Base-by-base conservation (phyloP, 1,140 invertebrate genomes). In the Aricia agestis region DNA sequence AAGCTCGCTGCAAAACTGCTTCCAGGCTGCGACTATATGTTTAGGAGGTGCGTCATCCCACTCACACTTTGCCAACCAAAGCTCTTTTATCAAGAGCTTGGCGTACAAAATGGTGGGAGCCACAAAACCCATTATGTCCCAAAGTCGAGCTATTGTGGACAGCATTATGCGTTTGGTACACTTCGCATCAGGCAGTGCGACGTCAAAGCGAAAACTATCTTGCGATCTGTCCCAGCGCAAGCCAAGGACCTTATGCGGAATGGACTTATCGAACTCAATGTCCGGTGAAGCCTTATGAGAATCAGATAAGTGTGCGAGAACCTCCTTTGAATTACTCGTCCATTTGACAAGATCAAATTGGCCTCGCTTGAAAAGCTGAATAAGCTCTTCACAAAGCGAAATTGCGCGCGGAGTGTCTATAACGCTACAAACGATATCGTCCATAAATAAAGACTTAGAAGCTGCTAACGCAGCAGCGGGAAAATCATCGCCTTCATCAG, bases 121-220 rank as follows among this genome's bases (percentile, higher is more conserved):
- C 13, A 65, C 69, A 11, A 74, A 74, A n/a, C 73, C 73, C 73
- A 74, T 74, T n/a, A 73, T 52, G 13, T 73, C 72, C 72, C 72
- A 73, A 6, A 74, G 66, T 63, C 72, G 65, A 17, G 72, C 68
- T 13, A 74, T 58, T 10, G 66, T 70, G 2, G 69, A 74, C 41
- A 74, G 32, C 5, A 74, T 74, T 15, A 41, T n/a, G 66, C 69
- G 72, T 45, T 74, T 74, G 15, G 66, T 74, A 45, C 66, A 74
- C 31, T 67, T 67, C 0, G 6, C 2, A 42, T 42, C 41, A 42
- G 41, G 41, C 41, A 11, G 41, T 42, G 42, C 61, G 71, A 45
- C 41, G 41, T 42, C 41, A 42, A 68, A 41, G 36, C 17, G 41
- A 52, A 65, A 65, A 68, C 52, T 65, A 72, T 65, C 36, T 42